Base-by-base conservation (phyloP, 2,113 vertebrate genomes). In the Cynopterus brachyotis region DNA sequence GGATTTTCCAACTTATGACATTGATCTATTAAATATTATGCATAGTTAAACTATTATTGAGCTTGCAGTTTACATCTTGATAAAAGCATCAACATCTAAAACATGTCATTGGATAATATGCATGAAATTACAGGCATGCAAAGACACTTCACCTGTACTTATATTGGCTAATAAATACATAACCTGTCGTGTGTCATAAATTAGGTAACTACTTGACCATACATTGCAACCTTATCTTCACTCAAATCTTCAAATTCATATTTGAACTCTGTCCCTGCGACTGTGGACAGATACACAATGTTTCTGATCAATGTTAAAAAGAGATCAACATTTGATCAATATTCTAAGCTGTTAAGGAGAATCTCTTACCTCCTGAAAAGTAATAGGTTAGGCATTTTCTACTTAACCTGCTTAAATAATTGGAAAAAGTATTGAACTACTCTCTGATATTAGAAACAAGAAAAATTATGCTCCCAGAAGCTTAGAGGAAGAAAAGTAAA, bases 41-140 rank as follows among this genome's bases (percentile, higher is more conserved):
- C 28, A 76, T 62, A 66, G 30, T 70, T 82, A 87, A 95, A 75
- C 79, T 45, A 85, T 91, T 64, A 94, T 4, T 95, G 66, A 89
- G 32, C 22, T 70, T 90, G 26, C 76, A 66, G n/a, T 6, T 67
- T 91, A 86, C 66, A 78, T 90, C 76, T 87, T 70, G 37, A 57
- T 88, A 94, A 96, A 37, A 24, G 37, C 62, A 78, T 81, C 32
- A 83, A 53, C 26, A 88, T 76, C 66, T 62, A 85, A 95, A 96
- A 84, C 5, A 75, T 37, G 10, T 88, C 91, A 67, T 67, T 45
- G 66, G 90, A 83, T 9, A 89, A 55, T 59, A 78, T 53, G n/a
- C 40, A 47, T 86, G 67, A 93, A 88, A 88, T 86, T 16, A 62
- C 2, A 91, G 26, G 96, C 45, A 86, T 50, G 22, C 28, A 10